phyloP scores from a whole-genome alignment of 2,113 vertebrate genomes.

The Cyrtonyx montezumae region DNA sequence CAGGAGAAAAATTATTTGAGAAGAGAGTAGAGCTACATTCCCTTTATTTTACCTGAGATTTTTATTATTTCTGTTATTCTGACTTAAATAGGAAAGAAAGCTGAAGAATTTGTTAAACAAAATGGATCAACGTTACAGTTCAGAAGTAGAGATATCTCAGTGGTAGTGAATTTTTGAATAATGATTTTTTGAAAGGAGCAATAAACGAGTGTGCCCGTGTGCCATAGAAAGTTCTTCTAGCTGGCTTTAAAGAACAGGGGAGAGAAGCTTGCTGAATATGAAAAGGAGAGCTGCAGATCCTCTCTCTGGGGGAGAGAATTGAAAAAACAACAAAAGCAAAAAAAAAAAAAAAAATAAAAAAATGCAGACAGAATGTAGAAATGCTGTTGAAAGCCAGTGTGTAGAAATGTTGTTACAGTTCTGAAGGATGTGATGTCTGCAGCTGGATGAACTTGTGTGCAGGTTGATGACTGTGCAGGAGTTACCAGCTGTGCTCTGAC shows the following conservation, averaged over 20 bases:
- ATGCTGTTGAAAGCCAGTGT: not conserved
- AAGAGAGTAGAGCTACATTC: not conserved
- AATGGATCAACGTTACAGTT: not conserved
- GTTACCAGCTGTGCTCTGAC: not conserved
- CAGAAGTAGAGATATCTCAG: not conserved
- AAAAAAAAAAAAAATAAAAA: no score
- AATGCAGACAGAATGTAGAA: no score
- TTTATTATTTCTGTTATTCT: not conserved
- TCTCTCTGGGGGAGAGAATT: not conserved
- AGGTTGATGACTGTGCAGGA: not conserved
- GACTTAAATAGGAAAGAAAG: not conserved
- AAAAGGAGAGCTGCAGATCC: not conserved
- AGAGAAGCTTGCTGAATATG: not conserved
- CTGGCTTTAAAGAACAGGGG: not conserved
- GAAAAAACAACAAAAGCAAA: not conserved
- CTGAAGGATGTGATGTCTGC: not conserved
- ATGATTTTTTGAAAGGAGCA: not conserved
- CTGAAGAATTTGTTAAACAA: not conserved
- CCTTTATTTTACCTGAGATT: not conserved
- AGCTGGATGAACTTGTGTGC: rapidly evolving
- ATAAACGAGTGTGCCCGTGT: not conserved
- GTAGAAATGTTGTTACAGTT: not conserved
- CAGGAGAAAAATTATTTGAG: not conserved
- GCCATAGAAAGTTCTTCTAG: not conserved
- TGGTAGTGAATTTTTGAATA: not conserved